Percentiles rank a stretch among this genome's conserved stretches.
phyloP scores from a whole-genome alignment of 2,888 invertebrate genomes.

The Caenorhabditis sp. region DNA sequence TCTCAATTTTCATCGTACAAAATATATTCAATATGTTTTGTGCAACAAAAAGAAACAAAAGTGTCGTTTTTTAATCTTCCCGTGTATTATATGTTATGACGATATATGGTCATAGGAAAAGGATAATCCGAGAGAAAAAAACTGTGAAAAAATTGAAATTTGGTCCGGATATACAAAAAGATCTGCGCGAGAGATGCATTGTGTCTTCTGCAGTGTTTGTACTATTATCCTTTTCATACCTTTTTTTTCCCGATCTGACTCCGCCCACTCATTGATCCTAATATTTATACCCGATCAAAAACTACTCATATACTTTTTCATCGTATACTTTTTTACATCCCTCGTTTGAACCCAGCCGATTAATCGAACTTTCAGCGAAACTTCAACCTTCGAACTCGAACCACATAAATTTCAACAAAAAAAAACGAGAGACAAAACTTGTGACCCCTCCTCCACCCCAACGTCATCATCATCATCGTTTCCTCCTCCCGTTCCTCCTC shows the following conservation, averaged over 20 bases:
- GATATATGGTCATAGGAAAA: conserved; percentile 13
- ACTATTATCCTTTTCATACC: conserved; percentile 27
- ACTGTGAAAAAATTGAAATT: conserved; percentile 33
- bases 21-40: background rate
- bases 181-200: conserved; percentile 13
- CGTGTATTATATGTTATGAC: conserved; percentile 7
- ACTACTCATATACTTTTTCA: background rate
- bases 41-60: conserved; percentile 1
- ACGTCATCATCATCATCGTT: conserved; percentile 24
- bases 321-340: no score
- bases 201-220: conserved; percentile 45
- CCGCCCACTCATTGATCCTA: background rate
- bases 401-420: conserved; percentile 2
- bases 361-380: background rate
- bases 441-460: conserved; percentile 47
- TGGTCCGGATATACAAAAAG: background rate
- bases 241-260: background rate
- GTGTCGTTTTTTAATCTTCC: conserved; percentile 23
- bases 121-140: conserved; percentile 27
- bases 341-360: background rate
- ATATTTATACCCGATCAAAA: conserved; percentile 7
- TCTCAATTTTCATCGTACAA: background rate
- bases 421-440: conserved; percentile 14
- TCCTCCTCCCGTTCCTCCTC: background rate
- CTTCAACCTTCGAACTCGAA: background rate